A percentile compares a stretch with the other conserved stretches of the same genome.
phyloP scores from a whole-genome alignment of 2,888 invertebrate species.

The Carpatolechia fugitivella region DNA sequence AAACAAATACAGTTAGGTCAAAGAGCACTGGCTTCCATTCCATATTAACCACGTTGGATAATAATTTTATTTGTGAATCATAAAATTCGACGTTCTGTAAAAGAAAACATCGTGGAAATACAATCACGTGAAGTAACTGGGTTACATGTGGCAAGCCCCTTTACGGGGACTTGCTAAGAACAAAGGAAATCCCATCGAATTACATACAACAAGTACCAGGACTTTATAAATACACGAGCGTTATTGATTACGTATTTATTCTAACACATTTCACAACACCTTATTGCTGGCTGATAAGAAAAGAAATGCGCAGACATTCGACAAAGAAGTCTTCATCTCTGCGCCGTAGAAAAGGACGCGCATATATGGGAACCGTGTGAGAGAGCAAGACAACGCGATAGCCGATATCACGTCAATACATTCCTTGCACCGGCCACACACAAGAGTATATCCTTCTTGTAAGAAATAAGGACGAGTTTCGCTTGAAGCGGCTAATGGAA shows the following conservation, averaged over 20 bases:
- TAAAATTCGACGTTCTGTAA: too few species aligned
- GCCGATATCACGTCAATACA: constrained; percentile 80
- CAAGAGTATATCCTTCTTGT: constrained; percentile 41
- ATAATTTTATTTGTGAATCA: too few species aligned
- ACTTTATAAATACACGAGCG: constrained; percentile 40
- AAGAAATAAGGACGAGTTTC: constrained; percentile 42
- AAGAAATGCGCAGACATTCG: constrained; percentile 73
- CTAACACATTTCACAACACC: constrained; percentile 54
- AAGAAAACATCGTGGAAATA: too few species aligned
- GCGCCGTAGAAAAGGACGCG: constrained; percentile 68
- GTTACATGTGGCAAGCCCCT: too few species aligned
- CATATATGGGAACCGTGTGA: constrained; percentile 53
- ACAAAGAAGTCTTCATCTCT: constrained; percentile 67
- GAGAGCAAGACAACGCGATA: constrained; percentile 64
- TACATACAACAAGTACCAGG: constrained; percentile 39
- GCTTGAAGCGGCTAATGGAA: constrained; percentile 60
- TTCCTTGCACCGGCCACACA: constrained; percentile 56
- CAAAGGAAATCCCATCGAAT: background rate
- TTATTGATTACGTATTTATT: constrained; percentile 24
- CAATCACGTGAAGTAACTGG: too few species aligned
- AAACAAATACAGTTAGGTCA: too few species aligned
- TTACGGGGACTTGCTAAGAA: too few species aligned
- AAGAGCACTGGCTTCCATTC: too few species aligned
- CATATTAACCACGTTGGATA: too few species aligned
- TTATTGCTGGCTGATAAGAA: constrained; percentile 63